phyloP scores from a whole-genome alignment of 37 sponge, comb jelly and placozoan genomes.

The Crambe crambe region DNA sequence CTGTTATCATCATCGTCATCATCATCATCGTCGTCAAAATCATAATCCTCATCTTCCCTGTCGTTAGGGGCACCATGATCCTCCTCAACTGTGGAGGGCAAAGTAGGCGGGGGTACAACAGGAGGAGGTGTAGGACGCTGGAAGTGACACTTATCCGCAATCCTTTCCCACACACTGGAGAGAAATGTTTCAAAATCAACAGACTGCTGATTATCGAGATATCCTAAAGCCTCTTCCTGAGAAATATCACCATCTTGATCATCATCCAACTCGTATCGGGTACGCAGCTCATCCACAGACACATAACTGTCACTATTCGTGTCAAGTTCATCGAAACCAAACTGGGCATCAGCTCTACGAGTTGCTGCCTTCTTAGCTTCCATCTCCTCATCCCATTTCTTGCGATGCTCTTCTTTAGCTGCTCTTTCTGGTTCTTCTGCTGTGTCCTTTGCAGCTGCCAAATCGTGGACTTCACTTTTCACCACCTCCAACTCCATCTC shows the following conservation, averaged over 20 bases:
- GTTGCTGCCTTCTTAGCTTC: conserved; percentile 33
- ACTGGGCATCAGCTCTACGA: conserved; percentile 37
- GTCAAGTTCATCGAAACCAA: conserved; percentile 61
- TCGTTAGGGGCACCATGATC: conserved; percentile 28
- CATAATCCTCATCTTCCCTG: conserved; percentile 47
- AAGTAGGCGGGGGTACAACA: not conserved
- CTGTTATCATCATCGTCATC: conserved; percentile 26
- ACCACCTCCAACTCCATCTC: conserved; percentile 50
- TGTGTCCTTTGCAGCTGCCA: conserved; percentile 58
- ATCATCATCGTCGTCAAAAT: conserved; percentile 36
- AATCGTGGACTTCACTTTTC: conserved; percentile 36
- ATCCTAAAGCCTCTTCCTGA: conserved; percentile 48
- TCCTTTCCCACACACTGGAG: conserved; percentile 37
- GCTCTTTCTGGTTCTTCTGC: conserved; percentile 83
- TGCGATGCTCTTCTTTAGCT: conserved; percentile 74
- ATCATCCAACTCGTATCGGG: conserved; percentile 61
- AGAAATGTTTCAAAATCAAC: conserved; percentile 48
- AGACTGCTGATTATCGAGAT: conserved; percentile 32
- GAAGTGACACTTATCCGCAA: conserved; percentile 46
- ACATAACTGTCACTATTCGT: conserved; percentile 49
- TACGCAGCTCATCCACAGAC: conserved; percentile 63
- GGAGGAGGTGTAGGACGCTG: not conserved
- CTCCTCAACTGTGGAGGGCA: conserved; percentile 2
- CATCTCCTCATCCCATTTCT: conserved; percentile 57
- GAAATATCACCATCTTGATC: conserved; percentile 71